Percentiles rank a stretch among this genome's conserved stretches.
phyloP scores from a whole-genome alignment of 2,888 invertebrate genomes.

The Dynastes tityus region DNA sequence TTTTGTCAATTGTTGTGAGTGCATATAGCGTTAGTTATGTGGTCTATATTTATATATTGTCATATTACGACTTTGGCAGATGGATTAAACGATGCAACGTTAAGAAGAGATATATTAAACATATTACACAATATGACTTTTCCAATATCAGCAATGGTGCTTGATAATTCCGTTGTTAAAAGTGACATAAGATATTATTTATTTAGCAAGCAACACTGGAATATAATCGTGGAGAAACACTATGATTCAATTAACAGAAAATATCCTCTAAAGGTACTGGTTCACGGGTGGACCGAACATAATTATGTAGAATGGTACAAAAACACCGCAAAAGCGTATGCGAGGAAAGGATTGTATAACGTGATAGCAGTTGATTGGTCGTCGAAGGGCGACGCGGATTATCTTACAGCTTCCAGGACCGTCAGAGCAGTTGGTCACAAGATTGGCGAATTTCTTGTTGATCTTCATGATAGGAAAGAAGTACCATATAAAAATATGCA shows the following conservation, averaged over 20 bases:
- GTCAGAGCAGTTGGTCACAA: conserved; percentile 60
- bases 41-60: neutral
- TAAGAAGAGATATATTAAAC: conserved; percentile 36
- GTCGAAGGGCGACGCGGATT: conserved; percentile 62
- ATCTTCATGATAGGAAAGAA: neutral
- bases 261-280: conserved; percentile 64
- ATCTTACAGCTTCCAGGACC: conserved; percentile 62
- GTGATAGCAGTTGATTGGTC: conserved; percentile 73
- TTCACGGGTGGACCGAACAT: conserved; percentile 72
- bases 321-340: conserved; percentile 67
- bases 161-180: conserved; percentile 14
- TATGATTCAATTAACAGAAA: conserved; percentile 23
- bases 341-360: conserved; percentile 68
- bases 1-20: neutral
- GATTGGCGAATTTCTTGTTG: conserved; percentile 59
- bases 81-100: conserved; percentile 30
- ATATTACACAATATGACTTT: conserved; percentile 42
- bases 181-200: conserved; percentile 34
- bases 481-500: conserved; percentile 55
- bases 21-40: neutral
- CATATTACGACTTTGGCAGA: neutral
- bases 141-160: conserved; percentile 5
- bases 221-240: conserved; percentile 14
- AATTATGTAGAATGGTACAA: conserved; percentile 58
- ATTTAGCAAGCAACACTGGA: conserved; percentile 32